Conservation (phyloP, 2,888 invertebrate genomes). For the Xiphydria camelus region DNA sequence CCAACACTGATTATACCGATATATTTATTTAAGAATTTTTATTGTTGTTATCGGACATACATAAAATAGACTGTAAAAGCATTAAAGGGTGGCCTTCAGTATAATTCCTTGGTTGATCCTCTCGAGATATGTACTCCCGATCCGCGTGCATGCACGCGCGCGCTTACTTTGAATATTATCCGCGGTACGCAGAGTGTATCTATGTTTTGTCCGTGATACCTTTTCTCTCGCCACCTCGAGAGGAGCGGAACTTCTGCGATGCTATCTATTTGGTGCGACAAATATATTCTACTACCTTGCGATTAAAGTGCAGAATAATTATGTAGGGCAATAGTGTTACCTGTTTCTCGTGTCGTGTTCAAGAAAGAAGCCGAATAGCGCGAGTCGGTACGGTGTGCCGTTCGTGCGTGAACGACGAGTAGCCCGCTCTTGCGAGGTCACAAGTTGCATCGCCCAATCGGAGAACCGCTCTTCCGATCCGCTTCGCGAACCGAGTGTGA, state of each 20-base stretch:
- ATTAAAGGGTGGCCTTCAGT: constrained; percentile 55
- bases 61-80: constrained; percentile 56
- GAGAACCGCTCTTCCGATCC: too few species aligned
- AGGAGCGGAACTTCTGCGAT: too few species aligned
- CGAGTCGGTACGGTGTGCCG: background rate
- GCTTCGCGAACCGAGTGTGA: too few species aligned
- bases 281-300: background rate
- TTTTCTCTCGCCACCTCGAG: too few species aligned
- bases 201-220: background rate
- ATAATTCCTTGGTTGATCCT: constrained; percentile 55
- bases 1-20: constrained; percentile 51
- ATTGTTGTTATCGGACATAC: constrained; percentile 54
- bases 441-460: background rate
- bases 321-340: background rate
- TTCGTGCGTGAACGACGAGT: too few species aligned
- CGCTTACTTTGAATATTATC: background rate
- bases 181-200: background rate
- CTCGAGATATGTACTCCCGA: constrained; percentile 45
- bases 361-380: too few species aligned
- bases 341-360: background rate
- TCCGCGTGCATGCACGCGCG: background rate
- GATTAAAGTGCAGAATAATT: background rate
- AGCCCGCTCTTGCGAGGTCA: too few species aligned
- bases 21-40: constrained; percentile 57
- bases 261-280: too few species aligned